A percentile compares a stretch with the other conserved stretches of the same genome.
Evolutionary conservation across 2,113 vertebrate genomes (phyloP).

Genomic region (Megalops atlanticus): DNA sequence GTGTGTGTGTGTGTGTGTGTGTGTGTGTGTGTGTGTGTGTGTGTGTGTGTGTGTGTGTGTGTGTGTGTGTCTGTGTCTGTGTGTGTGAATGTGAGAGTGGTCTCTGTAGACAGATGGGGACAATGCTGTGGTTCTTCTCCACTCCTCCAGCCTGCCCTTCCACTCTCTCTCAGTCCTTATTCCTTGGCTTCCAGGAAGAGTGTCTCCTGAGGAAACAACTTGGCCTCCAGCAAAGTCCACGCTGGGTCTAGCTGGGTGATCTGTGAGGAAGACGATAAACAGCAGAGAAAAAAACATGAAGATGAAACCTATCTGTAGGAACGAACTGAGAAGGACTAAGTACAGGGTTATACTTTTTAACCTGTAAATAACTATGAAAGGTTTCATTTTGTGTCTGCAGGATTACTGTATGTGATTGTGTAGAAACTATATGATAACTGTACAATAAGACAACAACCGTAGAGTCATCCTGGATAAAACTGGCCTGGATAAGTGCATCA

Average conservation of each 20-base stretch:
- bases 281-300: conserved; percentile 22
- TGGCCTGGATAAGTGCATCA: neutral
- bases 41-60: conserved; percentile 35
- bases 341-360: neutral
- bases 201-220: conserved; percentile 86
- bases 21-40: conserved; percentile 32
- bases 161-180: conserved; percentile 58
- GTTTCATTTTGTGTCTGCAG: neutral
- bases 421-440: neutral
- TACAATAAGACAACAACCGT: too few species aligned
- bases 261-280: conserved; percentile 59
- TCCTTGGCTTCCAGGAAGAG: conserved; percentile 87
- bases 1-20: neutral
- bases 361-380: neutral
- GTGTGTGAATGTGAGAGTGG: conserved; percentile 44
- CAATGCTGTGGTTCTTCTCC: conserved; percentile 52
- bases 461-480: too few species aligned
- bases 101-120: conserved; percentile 61
- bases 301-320: conserved; percentile 23
- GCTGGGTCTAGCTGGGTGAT: conserved; percentile 81
- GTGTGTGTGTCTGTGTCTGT: conserved; percentile 50
- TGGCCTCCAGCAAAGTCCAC: conserved; percentile 82
- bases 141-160: conserved; percentile 57
- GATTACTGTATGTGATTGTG: neutral
- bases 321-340: neutral